These are phyloP conservation scores for Anableps anableps DNA, from an alignment of 2,797 vertebrate species.

Conservation along the genomic window DNA sequence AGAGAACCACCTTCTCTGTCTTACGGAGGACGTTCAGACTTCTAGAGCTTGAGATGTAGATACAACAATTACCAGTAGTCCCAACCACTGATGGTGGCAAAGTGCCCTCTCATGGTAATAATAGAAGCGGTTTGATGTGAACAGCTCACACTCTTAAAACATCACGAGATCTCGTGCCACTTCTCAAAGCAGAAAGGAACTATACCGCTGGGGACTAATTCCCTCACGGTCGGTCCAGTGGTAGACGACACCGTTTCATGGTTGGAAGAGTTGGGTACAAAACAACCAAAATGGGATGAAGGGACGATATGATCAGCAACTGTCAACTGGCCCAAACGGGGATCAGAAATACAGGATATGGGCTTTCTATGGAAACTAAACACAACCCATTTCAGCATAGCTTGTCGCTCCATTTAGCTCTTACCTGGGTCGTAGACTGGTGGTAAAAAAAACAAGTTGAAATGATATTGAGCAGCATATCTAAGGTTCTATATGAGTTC, in stretches of 20 bases:
- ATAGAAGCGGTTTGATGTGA: too few species aligned
- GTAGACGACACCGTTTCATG: neutral
- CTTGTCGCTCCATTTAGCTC: neutral
- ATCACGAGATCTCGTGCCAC: too few species aligned
- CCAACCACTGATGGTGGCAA: neutral
- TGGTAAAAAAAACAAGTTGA: neutral
- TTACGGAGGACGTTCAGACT: neutral
- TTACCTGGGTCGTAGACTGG: neutral
- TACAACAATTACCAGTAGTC: neutral
- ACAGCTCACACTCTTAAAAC: too few species aligned
- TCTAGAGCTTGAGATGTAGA: neutral
- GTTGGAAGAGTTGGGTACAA: neutral
- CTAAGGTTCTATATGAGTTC: neutral
- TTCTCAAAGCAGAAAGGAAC: too few species aligned
- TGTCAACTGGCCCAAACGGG: neutral
- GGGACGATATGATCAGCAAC: neutral
- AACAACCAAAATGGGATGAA: neutral
- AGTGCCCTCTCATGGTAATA: neutral
- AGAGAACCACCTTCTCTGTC: too few species aligned
- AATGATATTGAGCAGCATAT: neutral
- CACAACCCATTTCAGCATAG: neutral
- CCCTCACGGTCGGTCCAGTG: neutral
- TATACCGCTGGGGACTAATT: neutral
- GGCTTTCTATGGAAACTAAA: too few species aligned
- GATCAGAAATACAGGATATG: too few species aligned